phyloP scores from a whole-genome alignment of 2,888 invertebrate genomes.

The Schizotus pectinicornis region DNA sequence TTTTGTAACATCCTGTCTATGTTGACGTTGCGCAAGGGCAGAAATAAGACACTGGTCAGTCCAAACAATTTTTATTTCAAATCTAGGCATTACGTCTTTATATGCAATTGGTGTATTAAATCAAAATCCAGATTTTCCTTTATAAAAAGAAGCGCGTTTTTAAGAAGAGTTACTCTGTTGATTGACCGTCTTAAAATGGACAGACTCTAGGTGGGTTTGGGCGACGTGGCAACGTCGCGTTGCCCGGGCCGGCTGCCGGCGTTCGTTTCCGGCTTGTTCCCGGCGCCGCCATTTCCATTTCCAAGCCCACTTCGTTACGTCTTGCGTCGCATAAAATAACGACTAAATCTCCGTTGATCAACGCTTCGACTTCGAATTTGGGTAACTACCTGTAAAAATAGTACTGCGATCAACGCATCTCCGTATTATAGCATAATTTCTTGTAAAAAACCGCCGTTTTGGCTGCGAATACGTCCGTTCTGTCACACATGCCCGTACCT shows the following conservation, averaged over 20 bases:
- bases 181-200: too few species aligned
- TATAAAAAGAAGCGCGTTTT: too few species aligned
- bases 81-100: too few species aligned
- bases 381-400: slow-evolving; percentile 58
- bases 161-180: too few species aligned
- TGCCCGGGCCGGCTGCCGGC: slow-evolving; percentile 8
- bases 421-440: slow-evolving; percentile 51
- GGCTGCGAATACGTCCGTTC: slow-evolving; percentile 57
- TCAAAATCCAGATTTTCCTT: too few species aligned
- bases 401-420: slow-evolving; percentile 56
- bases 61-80: too few species aligned
- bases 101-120: too few species aligned
- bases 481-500: slow-evolving; percentile 33
- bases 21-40: too few species aligned
- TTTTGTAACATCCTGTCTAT: too few species aligned
- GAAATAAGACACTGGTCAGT: too few species aligned
- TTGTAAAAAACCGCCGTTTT: slow-evolving; percentile 53
- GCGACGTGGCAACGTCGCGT: slow-evolving; percentile 4
- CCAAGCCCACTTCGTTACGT: slow-evolving; percentile 17
- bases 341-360: slow-evolving; percentile 37
- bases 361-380: slow-evolving; percentile 53
- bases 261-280: neutral
- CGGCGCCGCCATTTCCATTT: slow-evolving; percentile 1
- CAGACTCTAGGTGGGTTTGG: too few species aligned
- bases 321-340: slow-evolving; percentile 12